phyloP scores from a whole-genome alignment of 2,113 vertebrate genomes.

The Struthio camelus region DNA sequence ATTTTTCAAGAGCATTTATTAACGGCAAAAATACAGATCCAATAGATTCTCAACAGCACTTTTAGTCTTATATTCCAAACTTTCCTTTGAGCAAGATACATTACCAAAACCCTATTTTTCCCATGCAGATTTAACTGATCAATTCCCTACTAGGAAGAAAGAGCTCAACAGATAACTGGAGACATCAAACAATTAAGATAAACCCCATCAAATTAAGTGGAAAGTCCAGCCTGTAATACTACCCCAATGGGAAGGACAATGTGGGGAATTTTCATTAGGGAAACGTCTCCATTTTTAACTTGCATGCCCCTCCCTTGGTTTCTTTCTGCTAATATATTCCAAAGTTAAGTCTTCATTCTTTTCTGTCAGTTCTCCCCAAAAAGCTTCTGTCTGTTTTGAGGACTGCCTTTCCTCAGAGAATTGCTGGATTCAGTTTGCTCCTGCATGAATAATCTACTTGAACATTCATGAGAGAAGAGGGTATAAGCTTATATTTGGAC shows the following conservation, averaged over 20 bases:
- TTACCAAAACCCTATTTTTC: not conserved
- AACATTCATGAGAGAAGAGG: not conserved
- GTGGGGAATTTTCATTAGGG: not conserved
- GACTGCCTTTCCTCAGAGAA: not conserved
- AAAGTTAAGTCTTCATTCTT: not conserved
- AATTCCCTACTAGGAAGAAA: not conserved
- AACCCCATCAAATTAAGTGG: accelerated
- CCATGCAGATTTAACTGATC: not conserved
- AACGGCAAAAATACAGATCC: not conserved
- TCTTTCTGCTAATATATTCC: not conserved
- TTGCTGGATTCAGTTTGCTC: not conserved
- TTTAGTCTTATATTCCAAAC: not conserved
- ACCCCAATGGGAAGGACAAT: not conserved
- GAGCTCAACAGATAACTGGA: not conserved
- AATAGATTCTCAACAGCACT: not conserved
- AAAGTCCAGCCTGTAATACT: not conserved
- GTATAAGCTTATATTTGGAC: not conserved
- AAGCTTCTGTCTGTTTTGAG: not conserved
- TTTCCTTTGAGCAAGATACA: not conserved
- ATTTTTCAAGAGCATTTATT: not conserved
- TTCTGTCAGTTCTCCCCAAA: not conserved
- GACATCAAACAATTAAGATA: not conserved
- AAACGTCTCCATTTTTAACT: not conserved
- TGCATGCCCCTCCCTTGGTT: not conserved
- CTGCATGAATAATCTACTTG: not conserved